Conservation (phyloP, 2,797 vertebrate genomes). For the Diglossa cyanea region DNA sequence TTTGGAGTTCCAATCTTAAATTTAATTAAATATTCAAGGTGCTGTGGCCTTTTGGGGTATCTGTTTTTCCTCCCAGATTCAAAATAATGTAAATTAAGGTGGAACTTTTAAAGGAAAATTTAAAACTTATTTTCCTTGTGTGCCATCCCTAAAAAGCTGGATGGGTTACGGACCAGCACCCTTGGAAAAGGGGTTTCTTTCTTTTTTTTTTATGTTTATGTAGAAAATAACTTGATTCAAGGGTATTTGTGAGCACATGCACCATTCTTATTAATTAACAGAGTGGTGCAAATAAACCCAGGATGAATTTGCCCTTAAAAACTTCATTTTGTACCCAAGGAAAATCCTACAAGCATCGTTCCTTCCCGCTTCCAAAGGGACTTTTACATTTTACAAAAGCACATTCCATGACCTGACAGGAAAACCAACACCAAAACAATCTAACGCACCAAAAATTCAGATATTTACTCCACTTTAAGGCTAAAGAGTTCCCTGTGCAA, state of each 20-base stretch:
- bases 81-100: background rate
- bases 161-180: background rate
- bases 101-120: background rate
- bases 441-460: background rate
- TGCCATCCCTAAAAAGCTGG: background rate
- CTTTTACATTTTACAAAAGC: background rate
- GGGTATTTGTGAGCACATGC: background rate
- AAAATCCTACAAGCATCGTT: fast-evolving
- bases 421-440: fast-evolving
- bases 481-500: background rate
- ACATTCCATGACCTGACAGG: background rate
- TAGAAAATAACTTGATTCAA: background rate
- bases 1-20: background rate
- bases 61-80: background rate
- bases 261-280: background rate
- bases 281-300: background rate
- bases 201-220: background rate
- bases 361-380: background rate
- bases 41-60: background rate
- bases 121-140: background rate
- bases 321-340: fast-evolving
- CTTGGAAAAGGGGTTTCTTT: background rate
- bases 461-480: background rate
- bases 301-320: background rate
- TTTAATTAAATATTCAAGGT: background rate